Evolutionary conservation across 1,140 invertebrate species (phyloP).

Genomic region (Notospermus geniculatus): DNA sequence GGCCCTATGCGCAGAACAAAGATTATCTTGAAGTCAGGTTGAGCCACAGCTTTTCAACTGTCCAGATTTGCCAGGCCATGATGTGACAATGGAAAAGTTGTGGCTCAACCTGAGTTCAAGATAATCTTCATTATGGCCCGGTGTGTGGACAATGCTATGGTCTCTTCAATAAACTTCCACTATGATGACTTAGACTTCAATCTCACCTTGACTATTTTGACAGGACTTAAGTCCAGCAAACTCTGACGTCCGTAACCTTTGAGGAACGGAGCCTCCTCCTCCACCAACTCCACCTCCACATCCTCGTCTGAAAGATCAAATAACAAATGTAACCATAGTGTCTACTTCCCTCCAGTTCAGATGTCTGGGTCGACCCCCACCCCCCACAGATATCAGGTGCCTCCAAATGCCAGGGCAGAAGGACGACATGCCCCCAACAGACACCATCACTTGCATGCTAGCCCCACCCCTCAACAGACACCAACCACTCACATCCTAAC

Average conservation of each 20-base stretch:
- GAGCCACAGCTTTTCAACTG: too few species aligned
- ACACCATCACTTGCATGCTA: constrained; percentile 50
- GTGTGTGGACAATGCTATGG: too few species aligned
- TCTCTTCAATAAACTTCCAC: too few species aligned
- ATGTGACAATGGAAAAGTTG: too few species aligned
- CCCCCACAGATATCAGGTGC: too few species aligned
- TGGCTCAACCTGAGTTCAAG: too few species aligned
- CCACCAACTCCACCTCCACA: constrained; percentile 97
- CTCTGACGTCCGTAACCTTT: constrained; percentile 63
- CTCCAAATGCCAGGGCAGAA: too few species aligned
- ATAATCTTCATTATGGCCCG: too few species aligned
- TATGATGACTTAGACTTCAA: too few species aligned
- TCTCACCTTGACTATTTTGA: constrained; percentile 87
- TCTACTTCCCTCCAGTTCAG: not conserved
- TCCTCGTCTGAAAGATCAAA: constrained; percentile 97
- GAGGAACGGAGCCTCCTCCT: constrained; percentile 97
- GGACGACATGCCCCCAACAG: too few species aligned
- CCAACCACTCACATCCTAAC: constrained; percentile 55
- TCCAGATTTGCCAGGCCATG: too few species aligned
- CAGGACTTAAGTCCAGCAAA: constrained; percentile 88
- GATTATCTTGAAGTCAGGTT: too few species aligned
- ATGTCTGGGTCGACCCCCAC: not conserved
- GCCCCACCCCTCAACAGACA: constrained; percentile 61
- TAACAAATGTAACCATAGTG: constrained; percentile 21
- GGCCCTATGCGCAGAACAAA: not conserved